These are phyloP conservation scores for Girardinus metallicus DNA, from an alignment of 2,797 vertebrate genomes.

Conservation along the genomic window DNA sequence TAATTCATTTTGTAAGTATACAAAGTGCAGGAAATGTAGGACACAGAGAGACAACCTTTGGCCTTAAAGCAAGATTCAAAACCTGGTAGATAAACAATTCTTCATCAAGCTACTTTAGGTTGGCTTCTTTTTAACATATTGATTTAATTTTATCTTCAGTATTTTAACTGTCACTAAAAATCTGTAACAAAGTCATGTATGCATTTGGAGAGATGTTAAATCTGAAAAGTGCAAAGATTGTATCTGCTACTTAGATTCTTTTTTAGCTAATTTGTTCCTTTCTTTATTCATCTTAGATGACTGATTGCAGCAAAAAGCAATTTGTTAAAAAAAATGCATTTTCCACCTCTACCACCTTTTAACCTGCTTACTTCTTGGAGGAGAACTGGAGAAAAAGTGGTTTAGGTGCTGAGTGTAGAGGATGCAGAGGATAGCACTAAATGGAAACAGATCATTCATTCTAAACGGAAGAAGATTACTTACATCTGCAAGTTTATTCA, in stretches of 20 bases:
- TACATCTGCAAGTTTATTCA: not conserved
- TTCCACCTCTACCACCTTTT: too few species aligned
- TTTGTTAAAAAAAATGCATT: not conserved
- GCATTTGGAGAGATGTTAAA: not conserved
- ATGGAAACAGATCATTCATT: not conserved
- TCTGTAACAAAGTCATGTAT: not conserved
- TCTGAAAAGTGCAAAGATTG: too few species aligned
- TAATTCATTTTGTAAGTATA: conserved; percentile 36
- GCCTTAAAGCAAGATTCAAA: not conserved
- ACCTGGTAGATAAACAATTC: not conserved
- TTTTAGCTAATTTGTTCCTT: not conserved
- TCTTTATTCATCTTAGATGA: not conserved
- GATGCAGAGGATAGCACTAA: not conserved
- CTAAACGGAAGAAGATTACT: not conserved
- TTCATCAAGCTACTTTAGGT: not conserved
- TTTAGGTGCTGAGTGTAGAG: not conserved
- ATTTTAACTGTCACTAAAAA: not conserved
- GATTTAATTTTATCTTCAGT: not conserved
- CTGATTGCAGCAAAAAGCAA: not conserved
- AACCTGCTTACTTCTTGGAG: not conserved
- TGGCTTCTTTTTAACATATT: conserved; percentile 4
- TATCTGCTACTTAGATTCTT: too few species aligned
- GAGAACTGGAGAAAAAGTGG: not conserved
- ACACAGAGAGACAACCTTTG: conserved; percentile 11
- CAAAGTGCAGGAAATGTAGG: conserved; percentile 30